These are phyloP conservation scores for Aspidiotus destructor DNA, from an alignment of 2,888 invertebrate genomes.

Conservation along the genomic window DNA sequence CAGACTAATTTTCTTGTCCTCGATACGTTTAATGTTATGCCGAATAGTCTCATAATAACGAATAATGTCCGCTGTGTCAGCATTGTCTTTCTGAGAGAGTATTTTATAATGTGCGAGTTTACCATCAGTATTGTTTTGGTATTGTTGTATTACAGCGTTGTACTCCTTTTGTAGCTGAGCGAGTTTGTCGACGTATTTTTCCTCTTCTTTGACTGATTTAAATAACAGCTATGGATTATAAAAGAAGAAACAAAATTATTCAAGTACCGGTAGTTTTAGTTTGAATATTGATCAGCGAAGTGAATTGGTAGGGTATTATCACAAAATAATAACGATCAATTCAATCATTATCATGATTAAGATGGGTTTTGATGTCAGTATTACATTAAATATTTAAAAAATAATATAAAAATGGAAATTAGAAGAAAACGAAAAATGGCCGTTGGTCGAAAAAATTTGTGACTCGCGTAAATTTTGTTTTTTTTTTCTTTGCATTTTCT, in stretches of 20 bases:
- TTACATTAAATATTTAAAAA: not conserved
- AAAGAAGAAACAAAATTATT: not conserved
- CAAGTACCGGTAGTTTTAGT: no score
- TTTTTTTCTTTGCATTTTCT: not conserved
- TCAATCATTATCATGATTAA: no score
- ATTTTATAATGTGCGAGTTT: constrained; percentile 43
- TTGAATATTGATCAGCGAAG: no score
- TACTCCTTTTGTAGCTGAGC: constrained; percentile 46
- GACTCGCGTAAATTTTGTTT: not conserved
- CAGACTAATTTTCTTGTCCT: constrained; percentile 3
- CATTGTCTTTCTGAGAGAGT: constrained; percentile 47
- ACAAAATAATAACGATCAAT: no score
- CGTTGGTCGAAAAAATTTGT: not conserved
- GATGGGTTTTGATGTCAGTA: not conserved
- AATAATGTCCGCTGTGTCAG: constrained; percentile 41
- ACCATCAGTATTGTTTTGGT: constrained; percentile 40
- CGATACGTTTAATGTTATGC: not conserved
- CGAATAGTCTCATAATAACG: constrained; percentile 11
- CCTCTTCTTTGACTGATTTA: constrained; percentile 30
- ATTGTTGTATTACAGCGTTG: constrained; percentile 43
- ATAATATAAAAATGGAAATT: not conserved
- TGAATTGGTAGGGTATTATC: no score
- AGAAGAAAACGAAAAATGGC: not conserved
- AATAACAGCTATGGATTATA: constrained; percentile 28
- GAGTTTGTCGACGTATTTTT: constrained; percentile 42